Evolutionary conservation across 1,140 invertebrate genomes (phyloP).

Genomic region (Gryllus bimaculatus): DNA sequence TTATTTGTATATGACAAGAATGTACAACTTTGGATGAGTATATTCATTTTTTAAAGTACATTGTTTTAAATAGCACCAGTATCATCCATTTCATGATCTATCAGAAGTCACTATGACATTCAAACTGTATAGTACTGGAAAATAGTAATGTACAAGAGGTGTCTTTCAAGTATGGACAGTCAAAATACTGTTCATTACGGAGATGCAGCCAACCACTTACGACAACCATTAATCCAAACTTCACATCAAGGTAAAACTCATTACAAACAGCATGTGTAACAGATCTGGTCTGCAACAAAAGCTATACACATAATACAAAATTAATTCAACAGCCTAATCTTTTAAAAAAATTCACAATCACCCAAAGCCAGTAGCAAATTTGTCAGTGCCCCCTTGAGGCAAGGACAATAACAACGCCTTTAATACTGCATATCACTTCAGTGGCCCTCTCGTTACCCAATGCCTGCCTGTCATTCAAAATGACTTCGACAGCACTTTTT

Average conservation of each 20-base stretch:
- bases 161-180: background rate
- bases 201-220: background rate
- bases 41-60: background rate
- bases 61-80: constrained; percentile 5
- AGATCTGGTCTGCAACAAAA: background rate
- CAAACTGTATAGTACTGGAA: constrained; percentile 2
- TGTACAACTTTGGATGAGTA: constrained; percentile 4
- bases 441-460: background rate
- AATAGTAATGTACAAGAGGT: constrained; percentile 5
- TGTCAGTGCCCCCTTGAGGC: background rate
- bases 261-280: constrained; percentile 4
- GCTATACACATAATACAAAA: constrained; percentile 5
- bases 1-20: constrained; percentile 6
- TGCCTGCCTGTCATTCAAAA: background rate
- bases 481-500: background rate
- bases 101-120: constrained; percentile 4
- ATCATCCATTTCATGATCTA: constrained; percentile 1
- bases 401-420: background rate
- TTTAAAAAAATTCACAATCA: constrained; percentile 3
- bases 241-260: background rate
- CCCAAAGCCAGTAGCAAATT: background rate
- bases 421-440: background rate
- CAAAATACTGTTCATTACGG: background rate
- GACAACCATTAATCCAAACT: background rate
- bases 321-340: constrained; percentile 2